Evolutionary conservation across 2,888 invertebrate species (phyloP).

Genomic region (Hirtodrosophila trivittata): DNA sequence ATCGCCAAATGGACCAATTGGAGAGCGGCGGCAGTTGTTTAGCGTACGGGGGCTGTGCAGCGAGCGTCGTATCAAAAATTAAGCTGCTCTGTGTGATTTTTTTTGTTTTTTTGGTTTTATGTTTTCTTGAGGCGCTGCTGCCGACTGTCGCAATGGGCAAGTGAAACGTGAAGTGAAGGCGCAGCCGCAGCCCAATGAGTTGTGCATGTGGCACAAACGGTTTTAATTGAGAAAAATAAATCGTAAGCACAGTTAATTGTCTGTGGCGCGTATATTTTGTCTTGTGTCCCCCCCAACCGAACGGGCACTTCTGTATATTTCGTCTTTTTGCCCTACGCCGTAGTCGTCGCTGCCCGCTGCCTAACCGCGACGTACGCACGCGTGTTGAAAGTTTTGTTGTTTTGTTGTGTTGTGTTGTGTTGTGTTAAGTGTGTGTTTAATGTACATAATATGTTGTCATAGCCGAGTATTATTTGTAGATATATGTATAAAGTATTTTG

Average conservation of each 20-base stretch:
- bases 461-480: conserved; percentile 3
- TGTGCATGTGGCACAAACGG: conserved; percentile 46
- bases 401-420: conserved; percentile 7
- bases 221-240: conserved; percentile 36
- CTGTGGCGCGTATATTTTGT: not conserved
- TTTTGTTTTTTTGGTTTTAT: not conserved
- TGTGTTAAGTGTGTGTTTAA: conserved; percentile 24
- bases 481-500: conserved; percentile 18
- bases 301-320: not conserved
- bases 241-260: conserved; percentile 26
- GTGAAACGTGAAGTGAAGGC: conserved; percentile 56
- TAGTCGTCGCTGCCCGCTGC: conserved; percentile 13
- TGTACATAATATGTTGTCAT: conserved; percentile 12
- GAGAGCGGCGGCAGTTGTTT: conserved; percentile 28
- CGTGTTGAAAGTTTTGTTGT: conserved; percentile 48
- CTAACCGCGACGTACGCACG: conserved; percentile 51
- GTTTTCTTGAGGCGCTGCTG: conserved; percentile 5
- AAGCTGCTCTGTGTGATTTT: conserved; percentile 30
- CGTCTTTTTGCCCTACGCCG: conserved; percentile 3
- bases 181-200: conserved; percentile 57
- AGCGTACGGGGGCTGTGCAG: conserved; percentile 29
- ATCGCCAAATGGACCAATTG: conserved; percentile 58
- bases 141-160: conserved; percentile 39
- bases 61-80: conserved; percentile 33
- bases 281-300: too few relatives aligned